Evolutionary conservation across 2,888 invertebrate species (phyloP), one percentile per base, ranked within the genome.

Genomic region (Acanthoscelides obtectus): DNA sequence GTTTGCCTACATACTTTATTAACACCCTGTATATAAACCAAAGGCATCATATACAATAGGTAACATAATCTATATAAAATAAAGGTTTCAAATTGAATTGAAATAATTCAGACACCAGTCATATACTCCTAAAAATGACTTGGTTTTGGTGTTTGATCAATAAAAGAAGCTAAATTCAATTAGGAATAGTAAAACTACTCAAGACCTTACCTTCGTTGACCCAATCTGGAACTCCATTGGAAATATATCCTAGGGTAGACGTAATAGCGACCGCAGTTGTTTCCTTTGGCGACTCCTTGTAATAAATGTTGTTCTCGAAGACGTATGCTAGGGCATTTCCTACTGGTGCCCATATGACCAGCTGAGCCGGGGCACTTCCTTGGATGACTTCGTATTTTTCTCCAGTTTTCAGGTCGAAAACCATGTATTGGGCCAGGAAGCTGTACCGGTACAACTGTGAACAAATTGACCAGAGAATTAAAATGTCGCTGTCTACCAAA

Each of bases 161-260:
- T n/a, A n/a, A n/a, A n/a, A n/a, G n/a, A n/a, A n/a, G n/a, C n/a
- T n/a, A n/a, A n/a, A n/a, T 63, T 63, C 63, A 70, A 22, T 20
- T 64, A 25, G n/a, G 19, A 27, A 66, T 66, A 25, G 17, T 22
- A 20, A 22, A 66, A n/a, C 4, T 65, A 17, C 20, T 64, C 20
- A 27, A 64, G 69, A 63, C 45, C 70, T 74, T 83, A 93, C 94
- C 94, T 90, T 97, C 97, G 83, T 97, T 97, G 65, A 97, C 92
- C 97, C 97, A 98, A 84, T 97, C 97, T 5, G 96, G 90, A 21
- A 94, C 88, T 3, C 96, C 97, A 83, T 95, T 94, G 82, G 92
- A 95, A 67, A 82, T 73, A 69, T 77, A 80, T 66, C 76, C 77
- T 0, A 68, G 73, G 77, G 88, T 90, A 0, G 83, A 85, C 0